Evolutionary conservation across 2,888 invertebrate genomes (phyloP).

Genomic region (Dasypogon diadema): DNA sequence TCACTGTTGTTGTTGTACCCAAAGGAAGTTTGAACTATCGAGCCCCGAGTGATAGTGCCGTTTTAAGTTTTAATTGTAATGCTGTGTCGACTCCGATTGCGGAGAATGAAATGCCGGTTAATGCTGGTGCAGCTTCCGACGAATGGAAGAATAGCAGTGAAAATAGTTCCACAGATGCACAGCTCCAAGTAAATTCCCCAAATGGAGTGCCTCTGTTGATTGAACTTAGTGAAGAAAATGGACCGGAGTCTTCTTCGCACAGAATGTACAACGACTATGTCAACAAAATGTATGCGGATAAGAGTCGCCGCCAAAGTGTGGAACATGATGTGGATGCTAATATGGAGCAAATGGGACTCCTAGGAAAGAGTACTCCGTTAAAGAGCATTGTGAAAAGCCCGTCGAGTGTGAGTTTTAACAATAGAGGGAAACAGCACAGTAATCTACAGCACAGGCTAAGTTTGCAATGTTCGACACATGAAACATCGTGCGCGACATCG

Average conservation of each 20-base stretch:
- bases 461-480: constrained; percentile 29
- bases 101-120: constrained; percentile 18
- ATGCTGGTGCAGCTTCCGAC: background rate
- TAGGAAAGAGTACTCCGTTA: constrained; percentile 49
- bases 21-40: constrained; percentile 9
- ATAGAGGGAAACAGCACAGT: background rate
- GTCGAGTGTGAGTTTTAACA: constrained; percentile 59
- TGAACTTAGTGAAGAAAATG: constrained; percentile 35
- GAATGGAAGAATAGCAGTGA: background rate
- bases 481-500: constrained; percentile 7
- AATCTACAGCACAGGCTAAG: constrained; percentile 38
- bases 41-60: constrained; percentile 6
- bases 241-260: background rate
- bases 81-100: constrained; percentile 19
- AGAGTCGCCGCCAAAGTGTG: constrained; percentile 49
- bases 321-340: constrained; percentile 12
- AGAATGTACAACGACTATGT: constrained; percentile 57
- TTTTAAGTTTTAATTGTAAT: constrained; percentile 34
- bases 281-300: constrained; percentile 55
- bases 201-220: constrained; percentile 32
- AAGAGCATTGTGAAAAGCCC: constrained; percentile 60
- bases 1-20: background rate
- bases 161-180: constrained; percentile 43
- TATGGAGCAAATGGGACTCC: constrained; percentile 6
- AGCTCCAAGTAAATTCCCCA: constrained; percentile 43